These are phyloP conservation scores for Stenolophus ochropezus DNA, from an alignment of 2,888 invertebrate genomes.

Conservation along the genomic window DNA sequence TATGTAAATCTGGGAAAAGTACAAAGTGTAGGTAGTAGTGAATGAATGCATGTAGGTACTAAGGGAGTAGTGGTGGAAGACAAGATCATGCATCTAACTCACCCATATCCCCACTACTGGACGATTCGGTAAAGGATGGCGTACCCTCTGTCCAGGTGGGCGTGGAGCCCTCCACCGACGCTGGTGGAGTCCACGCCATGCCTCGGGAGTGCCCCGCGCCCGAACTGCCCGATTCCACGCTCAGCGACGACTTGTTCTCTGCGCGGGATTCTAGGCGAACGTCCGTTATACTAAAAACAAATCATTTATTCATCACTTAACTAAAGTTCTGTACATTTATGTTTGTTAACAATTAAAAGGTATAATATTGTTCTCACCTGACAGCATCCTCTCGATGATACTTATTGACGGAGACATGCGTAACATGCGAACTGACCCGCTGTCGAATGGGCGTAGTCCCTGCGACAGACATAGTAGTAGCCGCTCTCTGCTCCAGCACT, in stretches of 20 bases:
- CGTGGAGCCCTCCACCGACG: conserved; percentile 91
- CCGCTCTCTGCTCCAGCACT: conserved; percentile 76
- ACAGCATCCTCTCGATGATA: conserved; percentile 75
- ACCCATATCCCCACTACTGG: conserved; percentile 93
- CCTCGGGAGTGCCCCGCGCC: conserved; percentile 72
- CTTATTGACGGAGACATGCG: conserved; percentile 70
- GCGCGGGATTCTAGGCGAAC: conserved; percentile 81
- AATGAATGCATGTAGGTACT: not conserved
- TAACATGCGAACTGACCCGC: conserved; percentile 64
- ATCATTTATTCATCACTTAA: too few relatives aligned
- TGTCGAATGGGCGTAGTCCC: conserved; percentile 70
- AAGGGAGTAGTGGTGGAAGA: not conserved
- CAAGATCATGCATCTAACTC: conserved; percentile 72
- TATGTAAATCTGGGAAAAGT: not conserved
- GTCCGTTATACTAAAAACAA: conserved; percentile 79
- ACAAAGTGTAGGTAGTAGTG: not conserved
- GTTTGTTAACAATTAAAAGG: too few relatives aligned
- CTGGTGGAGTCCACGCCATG: conserved; percentile 88
- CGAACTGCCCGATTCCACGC: conserved; percentile 78
- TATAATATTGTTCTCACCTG: conserved; percentile 74
- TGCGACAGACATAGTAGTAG: conserved; percentile 62
- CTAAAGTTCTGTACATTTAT: too few relatives aligned
- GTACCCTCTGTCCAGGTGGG: conserved; percentile 99
- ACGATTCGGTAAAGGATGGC: conserved; percentile 97
- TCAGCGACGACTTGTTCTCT: conserved; percentile 77